These are phyloP conservation scores for Florisuga fusca DNA, from an alignment of 2,797 vertebrate species.

Conservation along the genomic window DNA sequence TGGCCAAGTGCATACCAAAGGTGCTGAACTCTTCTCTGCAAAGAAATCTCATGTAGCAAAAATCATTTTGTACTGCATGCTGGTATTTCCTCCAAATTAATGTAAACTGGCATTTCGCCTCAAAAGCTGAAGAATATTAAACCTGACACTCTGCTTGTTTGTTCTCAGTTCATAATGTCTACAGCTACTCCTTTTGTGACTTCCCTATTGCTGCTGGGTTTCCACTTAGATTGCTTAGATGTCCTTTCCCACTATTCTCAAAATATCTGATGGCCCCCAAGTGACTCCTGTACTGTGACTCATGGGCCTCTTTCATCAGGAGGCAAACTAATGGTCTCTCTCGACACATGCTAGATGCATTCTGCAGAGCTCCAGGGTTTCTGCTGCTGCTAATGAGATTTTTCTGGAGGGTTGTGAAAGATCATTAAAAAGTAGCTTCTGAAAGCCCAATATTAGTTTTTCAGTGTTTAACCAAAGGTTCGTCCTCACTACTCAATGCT, in stretches of 20 bases:
- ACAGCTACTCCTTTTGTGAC: background rate
- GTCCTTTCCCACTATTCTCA: conserved; percentile 29
- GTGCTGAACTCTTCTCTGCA: conserved; percentile 13
- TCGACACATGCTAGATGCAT: background rate
- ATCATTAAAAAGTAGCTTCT: conserved; percentile 71
- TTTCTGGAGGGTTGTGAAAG: conserved; percentile 61
- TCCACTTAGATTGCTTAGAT: conserved; percentile 20
- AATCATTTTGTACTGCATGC: background rate
- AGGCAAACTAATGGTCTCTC: conserved; percentile 47
- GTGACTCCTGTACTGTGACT: conserved; percentile 40
- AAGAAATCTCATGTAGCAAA: background rate
- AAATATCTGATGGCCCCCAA: conserved; percentile 14
- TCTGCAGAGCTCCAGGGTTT: conserved; percentile 44
- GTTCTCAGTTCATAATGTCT: conserved; percentile 11
- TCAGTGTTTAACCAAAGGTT: conserved; percentile 44
- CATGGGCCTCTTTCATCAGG: conserved; percentile 48
- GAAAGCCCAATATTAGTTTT: conserved; percentile 72
- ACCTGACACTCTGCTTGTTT: conserved; percentile 32
- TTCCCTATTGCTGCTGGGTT: conserved; percentile 27
- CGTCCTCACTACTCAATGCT: conserved; percentile 32
- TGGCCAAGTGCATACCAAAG: background rate
- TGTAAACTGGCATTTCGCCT: conserved; percentile 16
- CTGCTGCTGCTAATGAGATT: conserved; percentile 71
- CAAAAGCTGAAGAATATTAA: conserved; percentile 33
- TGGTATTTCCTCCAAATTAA: conserved; percentile 47